Evolutionary conservation across 64 coral and sea anemone species (phyloP).

Genomic region (Astreopora myriophthalma): DNA sequence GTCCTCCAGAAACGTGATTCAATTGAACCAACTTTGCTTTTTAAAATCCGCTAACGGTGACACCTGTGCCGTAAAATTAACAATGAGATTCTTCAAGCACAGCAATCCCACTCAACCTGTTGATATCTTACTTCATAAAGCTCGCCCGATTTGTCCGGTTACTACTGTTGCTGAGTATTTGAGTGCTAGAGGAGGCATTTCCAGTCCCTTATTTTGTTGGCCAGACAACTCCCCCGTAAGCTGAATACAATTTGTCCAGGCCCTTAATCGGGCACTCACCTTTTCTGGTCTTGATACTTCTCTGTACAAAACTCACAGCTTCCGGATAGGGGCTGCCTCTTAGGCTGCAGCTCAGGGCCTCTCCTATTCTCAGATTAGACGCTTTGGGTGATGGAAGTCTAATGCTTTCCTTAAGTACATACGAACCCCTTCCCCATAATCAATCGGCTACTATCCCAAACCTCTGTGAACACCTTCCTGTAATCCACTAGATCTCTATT

Average conservation of each 20-base stretch:
- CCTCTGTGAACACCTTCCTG: not conserved
- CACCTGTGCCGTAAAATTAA: not conserved
- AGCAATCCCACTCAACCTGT: not conserved
- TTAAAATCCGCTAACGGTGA: not conserved
- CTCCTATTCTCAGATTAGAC: not conserved
- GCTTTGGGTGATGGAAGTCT: conserved; percentile 15
- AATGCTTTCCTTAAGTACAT: conserved; percentile 10
- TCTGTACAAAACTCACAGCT: conserved; percentile 18
- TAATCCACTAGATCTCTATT: not conserved
- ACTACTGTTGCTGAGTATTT: not conserved
- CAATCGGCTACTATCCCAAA: not conserved
- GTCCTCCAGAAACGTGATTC: not conserved
- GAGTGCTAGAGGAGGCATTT: not conserved
- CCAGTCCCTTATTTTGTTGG: conserved; percentile 5
- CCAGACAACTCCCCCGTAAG: not conserved
- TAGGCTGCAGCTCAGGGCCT: not conserved
- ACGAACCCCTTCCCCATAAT: not conserved
- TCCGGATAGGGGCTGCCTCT: conserved; percentile 24
- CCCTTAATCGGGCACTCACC: too few relatives aligned
- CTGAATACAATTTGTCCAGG: not conserved
- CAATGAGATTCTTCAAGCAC: conserved; percentile 15
- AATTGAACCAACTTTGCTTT: conserved; percentile 12
- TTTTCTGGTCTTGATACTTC: not conserved
- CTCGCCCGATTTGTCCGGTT: conserved; percentile 10
- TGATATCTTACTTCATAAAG: not conserved